phyloP scores from a whole-genome alignment of 2,888 invertebrate genomes.

The Cancer borealis region DNA sequence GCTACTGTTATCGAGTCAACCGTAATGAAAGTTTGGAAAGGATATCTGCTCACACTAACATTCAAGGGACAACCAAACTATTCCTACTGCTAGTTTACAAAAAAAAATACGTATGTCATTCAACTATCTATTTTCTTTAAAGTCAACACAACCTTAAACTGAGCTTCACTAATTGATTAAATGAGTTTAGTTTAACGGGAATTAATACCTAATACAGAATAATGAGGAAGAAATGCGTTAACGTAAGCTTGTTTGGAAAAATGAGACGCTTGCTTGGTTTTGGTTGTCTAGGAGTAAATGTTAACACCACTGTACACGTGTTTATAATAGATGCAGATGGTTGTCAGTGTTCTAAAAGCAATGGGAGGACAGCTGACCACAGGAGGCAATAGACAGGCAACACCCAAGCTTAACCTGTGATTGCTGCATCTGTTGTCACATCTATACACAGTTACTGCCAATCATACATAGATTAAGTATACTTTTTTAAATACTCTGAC shows the following conservation, averaged over 20 bases:
- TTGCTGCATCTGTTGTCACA: not conserved
- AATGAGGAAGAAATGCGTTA: not conserved
- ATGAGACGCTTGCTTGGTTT: no score
- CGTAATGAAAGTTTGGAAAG: not conserved
- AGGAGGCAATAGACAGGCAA: not conserved
- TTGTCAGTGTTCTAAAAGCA: no score
- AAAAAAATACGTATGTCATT: not conserved
- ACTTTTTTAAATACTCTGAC: not conserved
- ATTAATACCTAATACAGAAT: not conserved
- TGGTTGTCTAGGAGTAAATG: no score
- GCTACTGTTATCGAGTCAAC: not conserved
- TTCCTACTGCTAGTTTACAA: not conserved
- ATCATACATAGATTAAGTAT: not conserved
- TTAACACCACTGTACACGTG: no score
- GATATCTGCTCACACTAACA: not conserved
- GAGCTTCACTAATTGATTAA: no score
- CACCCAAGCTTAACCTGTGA: not conserved
- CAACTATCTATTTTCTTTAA: no score
- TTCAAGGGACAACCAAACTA: not conserved
- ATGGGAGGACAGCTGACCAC: not conserved
- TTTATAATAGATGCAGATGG: no score
- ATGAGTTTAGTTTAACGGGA: not conserved
- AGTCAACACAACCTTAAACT: no score
- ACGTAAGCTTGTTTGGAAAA: not conserved
- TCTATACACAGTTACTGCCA: not conserved